phyloP scores from a whole-genome alignment of 2,113 vertebrate species.

The Cariama cristata region DNA sequence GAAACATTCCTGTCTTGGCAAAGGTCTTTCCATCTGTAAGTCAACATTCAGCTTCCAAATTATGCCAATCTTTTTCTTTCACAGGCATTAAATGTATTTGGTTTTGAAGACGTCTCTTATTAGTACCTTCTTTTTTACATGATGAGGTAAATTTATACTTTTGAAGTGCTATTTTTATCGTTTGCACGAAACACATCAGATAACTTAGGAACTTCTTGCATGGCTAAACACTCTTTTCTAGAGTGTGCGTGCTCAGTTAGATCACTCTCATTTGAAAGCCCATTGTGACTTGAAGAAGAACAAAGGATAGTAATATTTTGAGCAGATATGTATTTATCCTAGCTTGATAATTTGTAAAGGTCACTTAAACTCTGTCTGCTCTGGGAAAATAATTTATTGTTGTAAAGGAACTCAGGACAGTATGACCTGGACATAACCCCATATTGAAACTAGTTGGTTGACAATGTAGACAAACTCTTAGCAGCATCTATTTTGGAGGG shows the following conservation, averaged over 20 bases:
- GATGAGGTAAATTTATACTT: neutral
- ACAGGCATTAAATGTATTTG: neutral
- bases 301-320: neutral
- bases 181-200: neutral
- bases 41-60: conserved; percentile 27
- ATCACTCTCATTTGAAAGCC: neutral
- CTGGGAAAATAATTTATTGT: neutral
- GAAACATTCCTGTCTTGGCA: conserved; percentile 43
- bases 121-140: neutral
- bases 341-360: neutral
- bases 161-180: neutral
- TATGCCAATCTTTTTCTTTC: neutral
- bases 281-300: neutral
- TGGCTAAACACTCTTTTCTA: neutral
- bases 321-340: neutral
- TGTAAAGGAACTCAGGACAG: neutral
- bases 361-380: neutral
- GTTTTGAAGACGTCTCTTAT: neutral
- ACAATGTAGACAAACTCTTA: neutral
- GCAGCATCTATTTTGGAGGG: neutral
- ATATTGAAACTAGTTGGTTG: neutral
- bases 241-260: neutral
- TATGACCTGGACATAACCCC: neutral
- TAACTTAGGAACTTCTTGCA: neutral
- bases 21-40: conserved; percentile 51